phyloP scores from a whole-genome alignment of 2,797 vertebrate species.

The Macrochelys suwanniensis region DNA sequence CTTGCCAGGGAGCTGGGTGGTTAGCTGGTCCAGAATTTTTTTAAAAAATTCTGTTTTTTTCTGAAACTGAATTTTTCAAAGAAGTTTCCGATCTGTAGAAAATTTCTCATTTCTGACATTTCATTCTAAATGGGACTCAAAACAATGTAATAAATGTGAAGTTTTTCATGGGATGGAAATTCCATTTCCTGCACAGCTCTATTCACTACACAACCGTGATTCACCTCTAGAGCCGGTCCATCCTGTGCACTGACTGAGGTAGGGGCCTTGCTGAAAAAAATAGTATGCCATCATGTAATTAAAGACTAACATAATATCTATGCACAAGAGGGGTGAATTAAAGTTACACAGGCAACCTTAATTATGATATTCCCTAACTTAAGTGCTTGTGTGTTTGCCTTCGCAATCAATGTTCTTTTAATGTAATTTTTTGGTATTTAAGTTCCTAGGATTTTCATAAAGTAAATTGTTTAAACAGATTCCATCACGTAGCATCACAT shows the following conservation, averaged over 20 bases:
- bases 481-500: not conserved
- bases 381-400: not conserved
- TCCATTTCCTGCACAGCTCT: not conserved
- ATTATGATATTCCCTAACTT: not conserved
- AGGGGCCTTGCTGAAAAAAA: not conserved
- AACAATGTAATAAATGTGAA: not conserved
- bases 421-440: not conserved
- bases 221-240: not conserved
- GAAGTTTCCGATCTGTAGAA: not conserved
- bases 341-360: not conserved
- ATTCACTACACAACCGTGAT: not conserved
- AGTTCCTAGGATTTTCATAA: not conserved
- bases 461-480: not conserved
- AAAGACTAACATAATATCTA: not conserved
- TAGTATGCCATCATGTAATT: not conserved
- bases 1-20: not conserved
- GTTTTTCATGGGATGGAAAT: not conserved
- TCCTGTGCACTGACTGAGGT: not conserved
- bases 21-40: not conserved
- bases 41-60: not conserved
- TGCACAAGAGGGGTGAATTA: not conserved
- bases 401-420: not conserved
- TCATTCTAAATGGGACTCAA: not conserved
- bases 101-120: not conserved
- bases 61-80: not conserved